phyloP scores from a whole-genome alignment of 2,113 vertebrate species.

The Pampusana beccarii region DNA sequence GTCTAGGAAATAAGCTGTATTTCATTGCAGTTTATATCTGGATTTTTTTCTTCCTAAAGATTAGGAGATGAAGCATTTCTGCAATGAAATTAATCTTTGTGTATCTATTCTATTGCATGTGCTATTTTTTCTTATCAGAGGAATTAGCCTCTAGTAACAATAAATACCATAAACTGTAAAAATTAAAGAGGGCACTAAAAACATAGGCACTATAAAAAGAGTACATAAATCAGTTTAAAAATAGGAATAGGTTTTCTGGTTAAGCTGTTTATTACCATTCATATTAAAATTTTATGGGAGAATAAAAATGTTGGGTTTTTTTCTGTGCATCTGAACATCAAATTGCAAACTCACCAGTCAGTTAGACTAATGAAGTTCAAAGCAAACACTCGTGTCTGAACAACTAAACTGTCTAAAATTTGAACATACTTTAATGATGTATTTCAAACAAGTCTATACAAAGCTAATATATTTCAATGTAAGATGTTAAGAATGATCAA shows the following conservation, averaged over 20 bases:
- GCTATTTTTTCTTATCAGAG: slow-evolving; percentile 14
- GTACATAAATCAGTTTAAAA: slow-evolving; percentile 16
- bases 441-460: background rate
- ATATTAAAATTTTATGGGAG: slow-evolving; percentile 4
- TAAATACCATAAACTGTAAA: slow-evolving; percentile 8
- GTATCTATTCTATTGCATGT: background rate
- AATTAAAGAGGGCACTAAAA: background rate
- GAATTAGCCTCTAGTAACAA: slow-evolving; percentile 2
- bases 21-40: background rate
- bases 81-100: background rate
- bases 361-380: slow-evolving; percentile 11
- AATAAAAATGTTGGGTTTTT: background rate
- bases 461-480: background rate
- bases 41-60: background rate
- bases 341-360: background rate
- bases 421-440: background rate
- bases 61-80: background rate
- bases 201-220: background rate
- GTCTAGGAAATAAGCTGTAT: background rate
- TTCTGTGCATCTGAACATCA: background rate
- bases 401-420: background rate
- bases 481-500: background rate
- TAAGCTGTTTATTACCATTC: background rate
- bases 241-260: slow-evolving; percentile 9
- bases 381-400: background rate